Base-by-base conservation (phyloP, 1,140 invertebrate species). In the Drosophila simulans region DNA sequence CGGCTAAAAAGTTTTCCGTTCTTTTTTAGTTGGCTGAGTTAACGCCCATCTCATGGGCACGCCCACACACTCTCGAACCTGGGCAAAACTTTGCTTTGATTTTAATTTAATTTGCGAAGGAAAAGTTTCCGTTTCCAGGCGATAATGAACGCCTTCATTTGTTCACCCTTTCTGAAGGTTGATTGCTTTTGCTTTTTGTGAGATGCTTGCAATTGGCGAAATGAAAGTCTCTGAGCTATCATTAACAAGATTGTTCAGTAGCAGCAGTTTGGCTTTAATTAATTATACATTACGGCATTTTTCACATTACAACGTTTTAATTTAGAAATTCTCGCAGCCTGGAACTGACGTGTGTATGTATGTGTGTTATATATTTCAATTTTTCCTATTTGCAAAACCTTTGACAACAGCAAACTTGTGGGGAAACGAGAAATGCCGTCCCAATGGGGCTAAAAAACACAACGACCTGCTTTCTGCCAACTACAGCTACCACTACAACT, bases 391-490 rank as follows among this genome's bases (percentile, higher is more conserved):
- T 63, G 37, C 49, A 52, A 45, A 63, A n/a, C 39, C 57, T 72
- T 22, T 59, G 43, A 55, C 51, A 59, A 54, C 8, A 25, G n/a
- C 31, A 35, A 54, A 34, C 22, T 35, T 12, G 27, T 17, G 22
- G 13, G 13, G 12, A 39, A 20, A 22, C 34, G 11, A 20, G 12
- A 55, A 55, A 55, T 42, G 57, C 70, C 54, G 37, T 40, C 43
- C 54, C 60, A 74, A 66, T 49, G 54, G 73, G 48, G 31, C 49
- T 49, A 51, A 51, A 54, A 53, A 76, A 75, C 53, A 56, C 56
- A 77, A 77, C 73, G 82, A 85, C 81, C 81, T 80, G 80, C 48
- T 80, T 84, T 65, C 77, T 64, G 62, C 17, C 63, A 70, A 58
- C 56, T 48, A 68, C 57, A 58, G 59, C 46, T 31, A 8, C 7